Evolutionary conservation across 2,797 vertebrate genomes (phyloP).

Genomic region (Chiloscyllium punctatum): DNA sequence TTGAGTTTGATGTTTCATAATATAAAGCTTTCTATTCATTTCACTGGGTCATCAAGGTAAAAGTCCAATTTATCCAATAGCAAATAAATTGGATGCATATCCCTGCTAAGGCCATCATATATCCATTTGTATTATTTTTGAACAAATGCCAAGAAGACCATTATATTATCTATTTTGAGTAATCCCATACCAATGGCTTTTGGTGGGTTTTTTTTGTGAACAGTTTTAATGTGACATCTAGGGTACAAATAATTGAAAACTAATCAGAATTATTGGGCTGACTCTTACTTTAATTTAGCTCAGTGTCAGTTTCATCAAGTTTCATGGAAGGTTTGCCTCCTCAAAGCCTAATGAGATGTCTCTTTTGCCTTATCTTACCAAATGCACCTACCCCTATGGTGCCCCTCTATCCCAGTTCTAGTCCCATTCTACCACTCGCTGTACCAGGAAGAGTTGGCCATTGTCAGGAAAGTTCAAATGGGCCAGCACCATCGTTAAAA

Average conservation of each 20-base stretch:
- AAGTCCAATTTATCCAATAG: not conserved
- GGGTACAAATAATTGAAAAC: not conserved
- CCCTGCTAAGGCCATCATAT: not conserved
- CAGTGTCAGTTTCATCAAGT: too few relatives aligned
- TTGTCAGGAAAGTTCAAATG: too few relatives aligned
- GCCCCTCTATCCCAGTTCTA: too few relatives aligned
- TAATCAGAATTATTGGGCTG: not conserved
- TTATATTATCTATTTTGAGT: not conserved
- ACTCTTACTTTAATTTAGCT: too few relatives aligned
- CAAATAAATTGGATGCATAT: not conserved
- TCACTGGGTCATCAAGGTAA: not conserved
- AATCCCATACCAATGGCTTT: not conserved
- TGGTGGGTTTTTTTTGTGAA: not conserved
- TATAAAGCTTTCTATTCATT: not conserved
- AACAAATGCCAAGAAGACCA: not conserved
- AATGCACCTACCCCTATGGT: too few relatives aligned
- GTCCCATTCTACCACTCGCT: too few relatives aligned
- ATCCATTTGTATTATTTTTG: not conserved
- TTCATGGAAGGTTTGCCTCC: too few relatives aligned
- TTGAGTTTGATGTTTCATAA: not conserved
- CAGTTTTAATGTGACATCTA: not conserved
- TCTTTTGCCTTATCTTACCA: too few relatives aligned
- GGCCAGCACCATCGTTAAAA: too few relatives aligned
- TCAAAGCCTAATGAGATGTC: too few relatives aligned
- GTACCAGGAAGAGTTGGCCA: too few relatives aligned